These are phyloP conservation scores for Poecilus cupreus DNA, from an alignment of 2,888 invertebrate genomes.

Conservation along the genomic window DNA sequence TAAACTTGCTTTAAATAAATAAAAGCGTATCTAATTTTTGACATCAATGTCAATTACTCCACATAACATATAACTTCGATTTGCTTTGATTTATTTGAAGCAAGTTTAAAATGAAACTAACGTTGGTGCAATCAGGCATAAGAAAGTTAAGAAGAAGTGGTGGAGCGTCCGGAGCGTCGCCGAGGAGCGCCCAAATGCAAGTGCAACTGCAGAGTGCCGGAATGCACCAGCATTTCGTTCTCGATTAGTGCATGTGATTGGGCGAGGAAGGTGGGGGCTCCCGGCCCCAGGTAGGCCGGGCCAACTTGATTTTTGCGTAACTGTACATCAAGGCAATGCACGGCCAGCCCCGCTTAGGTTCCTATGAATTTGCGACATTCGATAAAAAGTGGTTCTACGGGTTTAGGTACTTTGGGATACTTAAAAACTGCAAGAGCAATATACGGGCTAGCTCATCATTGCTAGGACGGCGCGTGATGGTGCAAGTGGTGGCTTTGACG, in stretches of 20 bases:
- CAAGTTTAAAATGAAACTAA: no score
- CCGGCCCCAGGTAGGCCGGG: slow-evolving; percentile 23
- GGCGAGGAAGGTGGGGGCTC: background rate
- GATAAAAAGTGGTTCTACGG: slow-evolving; percentile 79
- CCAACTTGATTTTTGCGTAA: slow-evolving; percentile 71
- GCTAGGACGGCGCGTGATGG: slow-evolving; percentile 65
- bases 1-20: no score
- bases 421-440: slow-evolving; percentile 67
- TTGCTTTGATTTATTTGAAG: no score
- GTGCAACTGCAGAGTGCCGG: no score
- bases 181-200: no score
- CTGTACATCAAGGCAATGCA: slow-evolving; percentile 68
- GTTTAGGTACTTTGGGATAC: slow-evolving; percentile 75
- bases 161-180: no score
- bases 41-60: no score
- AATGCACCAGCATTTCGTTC: no score
- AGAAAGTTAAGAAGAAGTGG: no score
- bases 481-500: background rate
- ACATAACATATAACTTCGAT: no score
- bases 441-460: slow-evolving; percentile 71
- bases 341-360: slow-evolving; percentile 65
- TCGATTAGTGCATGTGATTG: background rate
- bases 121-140: no score
- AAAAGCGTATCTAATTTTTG: no score
- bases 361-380: slow-evolving; percentile 79